phyloP scores from a whole-genome alignment of 2,797 vertebrate species.

The Rhincodon typus region DNA sequence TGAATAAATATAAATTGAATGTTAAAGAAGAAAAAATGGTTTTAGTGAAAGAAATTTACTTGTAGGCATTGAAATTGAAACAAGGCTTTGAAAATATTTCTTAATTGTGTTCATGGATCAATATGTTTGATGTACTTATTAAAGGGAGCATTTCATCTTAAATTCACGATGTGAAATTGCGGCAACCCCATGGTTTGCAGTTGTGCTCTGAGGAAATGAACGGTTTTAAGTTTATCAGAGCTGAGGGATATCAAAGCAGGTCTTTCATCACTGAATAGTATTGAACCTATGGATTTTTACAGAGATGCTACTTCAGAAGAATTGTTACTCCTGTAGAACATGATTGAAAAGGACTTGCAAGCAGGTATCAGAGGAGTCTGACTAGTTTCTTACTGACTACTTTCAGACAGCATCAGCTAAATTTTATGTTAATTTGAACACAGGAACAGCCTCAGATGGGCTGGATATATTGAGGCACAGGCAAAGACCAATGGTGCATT shows the following conservation, averaged over 20 bases:
- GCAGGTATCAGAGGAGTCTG: neutral
- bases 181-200: neutral
- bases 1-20: neutral
- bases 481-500: slow-evolving; percentile 42
- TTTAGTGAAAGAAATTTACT: neutral
- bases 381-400: too few relatives aligned
- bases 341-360: neutral
- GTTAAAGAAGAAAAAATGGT: neutral
- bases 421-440: slow-evolving; percentile 94
- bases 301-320: neutral
- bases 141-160: neutral
- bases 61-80: neutral
- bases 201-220: neutral
- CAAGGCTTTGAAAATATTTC: neutral
- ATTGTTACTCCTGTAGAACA: neutral
- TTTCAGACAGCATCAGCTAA: slow-evolving; percentile 43
- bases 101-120: neutral
- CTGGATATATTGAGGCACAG: slow-evolving; percentile 89
- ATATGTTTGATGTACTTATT: neutral
- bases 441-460: slow-evolving; percentile 73
- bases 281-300: neutral
- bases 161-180: neutral
- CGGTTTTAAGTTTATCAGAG: neutral
- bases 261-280: neutral
- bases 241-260: neutral